Conservation (phyloP, 2,888 invertebrate genomes). For the Parnassius mnemosyne region DNA sequence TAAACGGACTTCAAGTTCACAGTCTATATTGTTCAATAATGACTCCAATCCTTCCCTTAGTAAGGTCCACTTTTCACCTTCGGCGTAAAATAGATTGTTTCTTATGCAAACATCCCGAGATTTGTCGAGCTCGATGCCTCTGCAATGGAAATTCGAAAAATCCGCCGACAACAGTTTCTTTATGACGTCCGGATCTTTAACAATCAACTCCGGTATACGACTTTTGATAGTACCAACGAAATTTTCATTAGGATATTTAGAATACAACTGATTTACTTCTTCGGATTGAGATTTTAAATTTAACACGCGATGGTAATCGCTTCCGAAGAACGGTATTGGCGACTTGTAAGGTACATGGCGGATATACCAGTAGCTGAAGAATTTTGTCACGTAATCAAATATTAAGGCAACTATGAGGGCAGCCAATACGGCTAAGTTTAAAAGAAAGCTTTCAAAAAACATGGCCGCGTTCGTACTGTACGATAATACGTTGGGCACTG, state of each 20-base stretch:
- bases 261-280: constrained; percentile 60
- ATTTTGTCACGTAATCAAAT: constrained; percentile 72
- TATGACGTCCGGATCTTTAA: constrained; percentile 67
- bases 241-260: constrained; percentile 55
- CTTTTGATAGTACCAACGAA: constrained; percentile 66
- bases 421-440: constrained; percentile 56
- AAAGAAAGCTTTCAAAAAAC: constrained; percentile 73
- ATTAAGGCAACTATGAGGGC: constrained; percentile 59
- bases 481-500: constrained; percentile 55
- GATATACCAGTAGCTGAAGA: constrained; percentile 75
- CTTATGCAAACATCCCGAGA: constrained; percentile 77
- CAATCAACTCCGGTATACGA: constrained; percentile 70
- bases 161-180: constrained; percentile 71
- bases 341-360: constrained; percentile 65
- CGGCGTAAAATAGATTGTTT: constrained; percentile 76
- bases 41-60: constrained; percentile 60
- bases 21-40: constrained; percentile 54
- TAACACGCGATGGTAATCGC: constrained; percentile 64
- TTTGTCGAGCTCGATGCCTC: constrained; percentile 75
- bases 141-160: constrained; percentile 72
- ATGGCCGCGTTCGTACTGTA: constrained; percentile 60
- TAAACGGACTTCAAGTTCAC: constrained; percentile 59
- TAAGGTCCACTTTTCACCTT: constrained; percentile 73
- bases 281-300: constrained; percentile 59
- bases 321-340: constrained; percentile 63